Evolutionary conservation across 64 coral and sea anemone species (phyloP), one percentile per base, ranked within the genome.

Genomic region (Stichodactyla helianthus): DNA sequence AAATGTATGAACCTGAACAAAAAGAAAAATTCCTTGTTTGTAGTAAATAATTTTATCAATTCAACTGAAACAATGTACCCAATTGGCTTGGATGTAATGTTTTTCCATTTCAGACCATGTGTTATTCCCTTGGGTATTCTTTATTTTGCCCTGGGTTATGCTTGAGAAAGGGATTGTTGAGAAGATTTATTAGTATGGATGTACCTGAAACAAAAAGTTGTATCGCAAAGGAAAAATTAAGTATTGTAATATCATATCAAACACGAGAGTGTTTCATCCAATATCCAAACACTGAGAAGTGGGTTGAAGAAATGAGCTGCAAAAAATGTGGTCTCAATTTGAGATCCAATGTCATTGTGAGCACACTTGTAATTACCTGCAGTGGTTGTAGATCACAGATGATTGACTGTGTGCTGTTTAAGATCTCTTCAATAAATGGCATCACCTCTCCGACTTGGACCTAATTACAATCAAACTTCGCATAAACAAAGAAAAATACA

Each of bases 361-460:
- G 35, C 35, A 44, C 2, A 44, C 35, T 65, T 7, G 25, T 22
- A 22, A 28, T 59, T 85, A 98, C 95, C 93, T 98, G 96, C 55
- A 92, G 91, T 51, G 96, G 96, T 44, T 98, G 96, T 79, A 98
- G 80, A 85, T 98, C 96, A 83, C 96, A 98, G 51, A 98, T 95
- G 23, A 98, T 98, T 11, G 96, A 95, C 57, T 98, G 96, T 53
- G 93, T 98, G 59, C 90, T 98, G 80, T 98, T 98, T 11, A 98
- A 61, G 51, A 98, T 98, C 87, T 98, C 96, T 51, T 98, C 96
- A 77, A 98, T 98, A 52, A 98, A 98, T 7, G 96, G 96, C 96
- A 98, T 98, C 51, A 98, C 96, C 59, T 98, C 96, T 28, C 96
- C 96, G 14, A 98, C 96, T 92, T 98, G 96, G 79, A 98, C 96